Evolutionary conservation across 2,888 invertebrate species (phyloP).

Genomic region (Epinotia nisella): DNA sequence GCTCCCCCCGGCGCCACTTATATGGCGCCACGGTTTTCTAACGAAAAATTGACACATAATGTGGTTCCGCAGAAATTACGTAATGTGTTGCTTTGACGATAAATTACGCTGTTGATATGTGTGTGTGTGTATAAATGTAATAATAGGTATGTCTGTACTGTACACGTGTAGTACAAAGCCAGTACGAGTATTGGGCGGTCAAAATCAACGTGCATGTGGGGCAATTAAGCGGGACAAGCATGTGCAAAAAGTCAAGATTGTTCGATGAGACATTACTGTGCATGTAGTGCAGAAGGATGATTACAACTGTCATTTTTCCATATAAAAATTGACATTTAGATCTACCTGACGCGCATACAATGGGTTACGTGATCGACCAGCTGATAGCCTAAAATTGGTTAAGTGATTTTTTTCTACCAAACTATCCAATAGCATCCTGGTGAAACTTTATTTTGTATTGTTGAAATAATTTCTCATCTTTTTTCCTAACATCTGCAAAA

Average conservation of each 20-base stretch:
- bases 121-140: neutral
- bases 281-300: too few species aligned
- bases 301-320: too few species aligned
- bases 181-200: too few species aligned
- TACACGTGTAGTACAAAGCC: too few species aligned
- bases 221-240: too few species aligned
- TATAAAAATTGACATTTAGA: too few species aligned
- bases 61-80: slow-evolving; percentile 25
- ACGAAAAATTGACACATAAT: slow-evolving; percentile 40
- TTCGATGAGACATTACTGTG: too few species aligned
- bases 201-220: too few species aligned
- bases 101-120: slow-evolving; percentile 8
- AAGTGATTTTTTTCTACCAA: neutral
- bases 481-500: neutral
- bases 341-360: too few species aligned
- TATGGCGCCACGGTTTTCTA: slow-evolving; percentile 15
- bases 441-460: neutral
- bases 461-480: neutral
- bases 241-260: too few species aligned
- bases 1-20: slow-evolving; percentile 39
- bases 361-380: too few species aligned
- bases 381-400: too few species aligned
- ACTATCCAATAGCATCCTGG: neutral
- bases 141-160: neutral
- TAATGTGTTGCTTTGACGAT: slow-evolving; percentile 22